A percentile compares a stretch with the other conserved stretches of the same genome.
Evolutionary conservation across 2,888 invertebrate species (phyloP).

Genomic region (Phanerotoma sp.): DNA sequence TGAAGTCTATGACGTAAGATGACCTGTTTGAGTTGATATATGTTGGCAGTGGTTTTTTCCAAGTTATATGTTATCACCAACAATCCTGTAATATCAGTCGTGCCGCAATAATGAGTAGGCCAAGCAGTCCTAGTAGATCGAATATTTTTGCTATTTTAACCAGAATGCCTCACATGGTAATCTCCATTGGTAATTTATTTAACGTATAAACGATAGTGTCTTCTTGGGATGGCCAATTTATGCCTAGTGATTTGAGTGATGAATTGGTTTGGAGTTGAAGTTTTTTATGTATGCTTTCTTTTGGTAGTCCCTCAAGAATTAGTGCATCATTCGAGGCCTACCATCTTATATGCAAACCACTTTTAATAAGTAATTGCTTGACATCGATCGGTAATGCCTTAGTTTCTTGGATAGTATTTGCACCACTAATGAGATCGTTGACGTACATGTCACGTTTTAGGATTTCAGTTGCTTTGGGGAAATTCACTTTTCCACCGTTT

Average conservation of each 20-base stretch:
- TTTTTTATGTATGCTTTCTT: no score
- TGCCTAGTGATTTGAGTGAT: conserved; percentile 24
- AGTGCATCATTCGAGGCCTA: conserved; percentile 22
- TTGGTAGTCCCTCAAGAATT: neutral
- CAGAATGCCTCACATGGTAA: conserved; percentile 18
- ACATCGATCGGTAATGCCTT: conserved; percentile 7
- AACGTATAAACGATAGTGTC: conserved; percentile 25
- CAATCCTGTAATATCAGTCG: conserved; percentile 17
- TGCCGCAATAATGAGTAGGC: conserved; percentile 10
- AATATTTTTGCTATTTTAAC: conserved; percentile 32
- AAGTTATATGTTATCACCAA: conserved; percentile 12
- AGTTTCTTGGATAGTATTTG: conserved; percentile 14
- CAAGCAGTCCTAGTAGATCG: conserved; percentile 11
- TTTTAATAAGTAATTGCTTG: conserved; percentile 1
- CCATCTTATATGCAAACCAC: conserved; percentile 10
- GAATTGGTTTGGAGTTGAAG: neutral
- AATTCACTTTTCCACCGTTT: conserved; percentile 5
- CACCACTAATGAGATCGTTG: conserved; percentile 19
- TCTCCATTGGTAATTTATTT: neutral
- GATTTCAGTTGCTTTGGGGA: neutral
- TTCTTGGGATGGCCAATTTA: conserved; percentile 20
- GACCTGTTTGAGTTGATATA: conserved; percentile 21
- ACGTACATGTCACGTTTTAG: conserved; percentile 19
- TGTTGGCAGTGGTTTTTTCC: conserved; percentile 21
- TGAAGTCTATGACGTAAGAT: conserved; percentile 7